Percentiles rank a stretch among this genome's conserved stretches.
phyloP scores from a whole-genome alignment of 2,888 invertebrate genomes.

The Mesoligia furuncula region DNA sequence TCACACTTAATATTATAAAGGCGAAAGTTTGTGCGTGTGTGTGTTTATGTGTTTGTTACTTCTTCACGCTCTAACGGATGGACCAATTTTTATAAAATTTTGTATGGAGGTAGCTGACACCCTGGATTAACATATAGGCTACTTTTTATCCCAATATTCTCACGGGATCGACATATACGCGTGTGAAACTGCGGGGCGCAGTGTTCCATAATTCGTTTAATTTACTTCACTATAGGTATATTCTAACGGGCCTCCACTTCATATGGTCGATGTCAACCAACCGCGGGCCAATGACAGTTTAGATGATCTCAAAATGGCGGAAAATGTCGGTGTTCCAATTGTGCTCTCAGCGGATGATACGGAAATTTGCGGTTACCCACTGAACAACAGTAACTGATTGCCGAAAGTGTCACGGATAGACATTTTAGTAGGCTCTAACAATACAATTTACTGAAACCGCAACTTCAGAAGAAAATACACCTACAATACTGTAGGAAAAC shows the following conservation, averaged over 20 bases:
- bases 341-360: constrained; percentile 48
- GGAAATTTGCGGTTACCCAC: constrained; percentile 77
- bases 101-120: too few relatives aligned
- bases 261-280: constrained; percentile 36
- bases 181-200: too few relatives aligned
- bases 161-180: too few relatives aligned
- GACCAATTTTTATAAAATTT: too few relatives aligned
- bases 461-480: background rate
- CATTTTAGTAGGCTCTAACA: constrained; percentile 31
- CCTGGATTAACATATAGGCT: too few relatives aligned
- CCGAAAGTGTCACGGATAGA: constrained; percentile 55
- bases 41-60: too few relatives aligned
- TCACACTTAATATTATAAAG: too few relatives aligned
- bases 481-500: background rate
- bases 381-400: constrained; percentile 68
- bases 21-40: too few relatives aligned
- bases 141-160: too few relatives aligned
- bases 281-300: constrained; percentile 38
- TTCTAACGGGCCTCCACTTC: constrained; percentile 12
- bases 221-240: background rate
- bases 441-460: constrained; percentile 8
- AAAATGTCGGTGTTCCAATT: constrained; percentile 43
- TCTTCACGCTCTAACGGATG: too few relatives aligned
- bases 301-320: constrained; percentile 31
- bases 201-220: background rate